A percentile compares a stretch with the other conserved stretches of the same genome.
These are phyloP conservation scores for Ptychobarbus kaznakovi DNA, from an alignment of 2,797 vertebrate genomes.

Conservation along the genomic window DNA sequence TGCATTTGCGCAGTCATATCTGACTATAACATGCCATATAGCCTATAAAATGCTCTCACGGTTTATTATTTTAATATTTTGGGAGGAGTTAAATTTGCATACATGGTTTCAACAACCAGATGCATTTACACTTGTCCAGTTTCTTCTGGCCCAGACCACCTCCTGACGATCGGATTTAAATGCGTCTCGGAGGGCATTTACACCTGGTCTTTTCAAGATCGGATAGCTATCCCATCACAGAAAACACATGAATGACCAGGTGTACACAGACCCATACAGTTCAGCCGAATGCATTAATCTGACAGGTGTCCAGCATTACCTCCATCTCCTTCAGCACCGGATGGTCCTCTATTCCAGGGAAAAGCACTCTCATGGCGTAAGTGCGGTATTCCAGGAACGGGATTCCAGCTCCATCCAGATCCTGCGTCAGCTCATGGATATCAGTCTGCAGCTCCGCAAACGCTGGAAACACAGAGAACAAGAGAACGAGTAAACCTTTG, in stretches of 20 bases:
- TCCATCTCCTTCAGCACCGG: constrained; percentile 99
- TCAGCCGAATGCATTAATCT: neutral
- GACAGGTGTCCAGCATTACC: constrained; percentile 71
- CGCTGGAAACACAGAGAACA: constrained; percentile 74
- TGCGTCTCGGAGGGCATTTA: neutral
- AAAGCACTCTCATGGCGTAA: constrained; percentile 97
- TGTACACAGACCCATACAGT: neutral
- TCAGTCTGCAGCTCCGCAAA: constrained; percentile 97
- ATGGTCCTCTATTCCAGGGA: constrained; percentile 97
- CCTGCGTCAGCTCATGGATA: constrained; percentile 95
- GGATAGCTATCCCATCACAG: neutral
- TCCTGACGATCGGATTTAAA: neutral
- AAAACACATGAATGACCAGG: neutral
- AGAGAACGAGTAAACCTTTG: neutral
- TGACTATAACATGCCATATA: too few species aligned
- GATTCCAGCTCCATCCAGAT: constrained; percentile 95
- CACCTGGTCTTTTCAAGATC: neutral
- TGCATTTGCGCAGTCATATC: too few species aligned
- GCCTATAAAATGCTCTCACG: too few species aligned
- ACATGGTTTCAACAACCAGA: too few species aligned
- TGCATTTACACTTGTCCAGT: too few species aligned
- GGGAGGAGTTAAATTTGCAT: too few species aligned
- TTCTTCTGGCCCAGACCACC: too few species aligned
- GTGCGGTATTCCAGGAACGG: constrained; percentile 98
- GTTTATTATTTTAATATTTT: too few species aligned